phyloP scores from a whole-genome alignment of 1,140 invertebrate genomes.

The Atta texana region DNA sequence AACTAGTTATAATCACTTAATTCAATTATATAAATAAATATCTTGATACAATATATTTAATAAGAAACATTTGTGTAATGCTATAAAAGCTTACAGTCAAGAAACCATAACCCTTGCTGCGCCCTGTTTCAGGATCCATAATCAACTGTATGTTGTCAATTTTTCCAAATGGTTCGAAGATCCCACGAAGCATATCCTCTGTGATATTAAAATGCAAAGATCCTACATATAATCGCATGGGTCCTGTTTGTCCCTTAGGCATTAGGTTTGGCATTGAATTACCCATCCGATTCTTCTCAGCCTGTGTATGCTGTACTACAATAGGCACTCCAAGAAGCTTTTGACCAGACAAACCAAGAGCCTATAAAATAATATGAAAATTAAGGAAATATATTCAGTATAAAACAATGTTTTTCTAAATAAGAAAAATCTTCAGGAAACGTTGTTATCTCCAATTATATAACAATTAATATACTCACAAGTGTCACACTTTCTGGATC shows the following conservation, averaged over 20 bases:
- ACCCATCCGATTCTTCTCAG: constrained; percentile 98
- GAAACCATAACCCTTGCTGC: constrained; percentile 99
- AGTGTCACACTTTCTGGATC: constrained; percentile 98
- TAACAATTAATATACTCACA: constrained; percentile 87
- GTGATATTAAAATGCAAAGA: constrained; percentile 99
- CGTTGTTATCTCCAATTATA: not conserved
- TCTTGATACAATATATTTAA: not conserved
- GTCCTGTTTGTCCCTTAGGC: constrained; percentile 94
- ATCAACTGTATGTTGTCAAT: constrained; percentile 99
- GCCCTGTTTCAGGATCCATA: constrained; percentile 96
- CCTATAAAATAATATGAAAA: constrained; percentile 88
- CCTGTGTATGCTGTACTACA: constrained; percentile 99
- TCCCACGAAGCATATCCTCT: constrained; percentile 99
- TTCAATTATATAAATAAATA: not conserved
- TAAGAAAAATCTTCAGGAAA: not conserved
- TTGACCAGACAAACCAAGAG: constrained; percentile 98
- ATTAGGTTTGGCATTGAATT: constrained; percentile 93
- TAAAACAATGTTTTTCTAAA: not conserved
- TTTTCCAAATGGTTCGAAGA: constrained; percentile 99
- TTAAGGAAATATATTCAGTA: constrained; percentile 5
- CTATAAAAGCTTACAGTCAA: constrained; percentile 92
- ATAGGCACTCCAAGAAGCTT: constrained; percentile 99
- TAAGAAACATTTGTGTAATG: not conserved
- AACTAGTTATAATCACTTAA: not conserved
- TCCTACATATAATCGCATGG: constrained; percentile 98